These are phyloP conservation scores for Micrasema minimum DNA, from an alignment of 1,140 invertebrate genomes.

Conservation along the genomic window DNA sequence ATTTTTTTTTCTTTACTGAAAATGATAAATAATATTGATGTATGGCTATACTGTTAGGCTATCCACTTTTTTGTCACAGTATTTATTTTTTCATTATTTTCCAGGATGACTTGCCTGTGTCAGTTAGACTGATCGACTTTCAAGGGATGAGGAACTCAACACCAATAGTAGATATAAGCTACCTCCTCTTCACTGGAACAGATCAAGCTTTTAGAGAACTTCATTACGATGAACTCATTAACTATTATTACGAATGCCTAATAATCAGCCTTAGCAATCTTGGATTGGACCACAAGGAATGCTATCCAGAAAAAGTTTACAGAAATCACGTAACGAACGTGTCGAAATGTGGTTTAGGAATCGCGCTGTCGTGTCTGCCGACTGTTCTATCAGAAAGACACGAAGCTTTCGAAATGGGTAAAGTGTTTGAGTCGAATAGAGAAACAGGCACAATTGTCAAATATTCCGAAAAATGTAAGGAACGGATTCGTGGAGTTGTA, in stretches of 20 bases:
- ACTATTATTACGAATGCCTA: slow-evolving; percentile 42
- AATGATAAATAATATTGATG: too few relatives aligned
- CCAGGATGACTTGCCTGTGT: slow-evolving; percentile 34
- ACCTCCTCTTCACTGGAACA: slow-evolving; percentile 37
- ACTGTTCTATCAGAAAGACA: background rate
- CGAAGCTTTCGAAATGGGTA: background rate
- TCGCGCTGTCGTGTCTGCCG: background rate
- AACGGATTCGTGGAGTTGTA: background rate
- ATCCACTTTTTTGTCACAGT: too few relatives aligned
- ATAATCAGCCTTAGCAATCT: slow-evolving; percentile 8
- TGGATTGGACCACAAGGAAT: slow-evolving; percentile 26
- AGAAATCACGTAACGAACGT: slow-evolving; percentile 27
- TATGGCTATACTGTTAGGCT: too few relatives aligned
- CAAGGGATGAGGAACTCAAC: slow-evolving; percentile 31
- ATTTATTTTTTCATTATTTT: slow-evolving; percentile 25
- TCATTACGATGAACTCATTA: slow-evolving; percentile 16
- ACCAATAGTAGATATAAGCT: slow-evolving; percentile 36
- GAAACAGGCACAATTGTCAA: background rate
- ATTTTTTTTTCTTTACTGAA: too few relatives aligned
- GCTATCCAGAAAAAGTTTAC: slow-evolving; percentile 28
- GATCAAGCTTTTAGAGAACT: slow-evolving; percentile 27
- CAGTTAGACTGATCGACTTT: slow-evolving; percentile 42
- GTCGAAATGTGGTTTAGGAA: background rate
- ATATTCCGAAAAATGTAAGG: slow-evolving; percentile 2
- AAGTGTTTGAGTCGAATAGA: background rate